Evolutionary conservation across 2,888 invertebrate genomes (phyloP).

Genomic region (Sphecodes monilicornis): DNA sequence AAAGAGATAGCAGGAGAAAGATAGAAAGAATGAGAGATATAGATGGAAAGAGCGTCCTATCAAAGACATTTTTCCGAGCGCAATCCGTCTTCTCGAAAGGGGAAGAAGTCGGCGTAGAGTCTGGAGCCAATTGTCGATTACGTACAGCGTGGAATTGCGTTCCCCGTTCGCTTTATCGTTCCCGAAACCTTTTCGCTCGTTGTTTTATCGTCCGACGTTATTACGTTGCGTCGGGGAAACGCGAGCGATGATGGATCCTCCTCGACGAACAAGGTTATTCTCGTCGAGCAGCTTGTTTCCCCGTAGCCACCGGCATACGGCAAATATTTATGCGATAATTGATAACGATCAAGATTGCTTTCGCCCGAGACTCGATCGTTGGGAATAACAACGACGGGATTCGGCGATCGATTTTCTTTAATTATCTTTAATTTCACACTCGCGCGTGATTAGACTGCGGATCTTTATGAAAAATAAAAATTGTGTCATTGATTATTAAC

Average conservation of each 20-base stretch:
- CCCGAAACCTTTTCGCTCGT: constrained; percentile 15
- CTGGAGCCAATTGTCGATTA: constrained; percentile 61
- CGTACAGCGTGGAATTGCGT: constrained; percentile 31
- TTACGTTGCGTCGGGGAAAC: constrained; percentile 2
- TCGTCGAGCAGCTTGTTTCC: background rate
- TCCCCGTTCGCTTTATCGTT: constrained; percentile 30
- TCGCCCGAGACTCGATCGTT: background rate
- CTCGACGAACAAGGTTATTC: constrained; percentile 14
- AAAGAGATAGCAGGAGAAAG: background rate
- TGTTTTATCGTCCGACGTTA: constrained; percentile 23
- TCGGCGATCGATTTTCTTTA: background rate
- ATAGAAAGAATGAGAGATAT: background rate
- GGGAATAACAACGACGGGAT: background rate
- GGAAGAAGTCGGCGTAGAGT: constrained; percentile 48
- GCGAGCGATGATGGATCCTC: constrained; percentile 5
- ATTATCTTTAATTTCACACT: too few relatives aligned
- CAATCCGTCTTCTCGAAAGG: constrained; percentile 55
- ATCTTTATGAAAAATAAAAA: background rate
- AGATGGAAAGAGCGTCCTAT: constrained; percentile 69
- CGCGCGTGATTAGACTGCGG: too few relatives aligned
- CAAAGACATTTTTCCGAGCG: constrained; percentile 77
- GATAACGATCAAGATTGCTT: background rate
- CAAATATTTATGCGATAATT: constrained; percentile 1
- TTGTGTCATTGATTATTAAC: background rate
- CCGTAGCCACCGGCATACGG: background rate